phyloP scores from a whole-genome alignment of 2,888 invertebrate species.

The Quadroppia sp. region DNA sequence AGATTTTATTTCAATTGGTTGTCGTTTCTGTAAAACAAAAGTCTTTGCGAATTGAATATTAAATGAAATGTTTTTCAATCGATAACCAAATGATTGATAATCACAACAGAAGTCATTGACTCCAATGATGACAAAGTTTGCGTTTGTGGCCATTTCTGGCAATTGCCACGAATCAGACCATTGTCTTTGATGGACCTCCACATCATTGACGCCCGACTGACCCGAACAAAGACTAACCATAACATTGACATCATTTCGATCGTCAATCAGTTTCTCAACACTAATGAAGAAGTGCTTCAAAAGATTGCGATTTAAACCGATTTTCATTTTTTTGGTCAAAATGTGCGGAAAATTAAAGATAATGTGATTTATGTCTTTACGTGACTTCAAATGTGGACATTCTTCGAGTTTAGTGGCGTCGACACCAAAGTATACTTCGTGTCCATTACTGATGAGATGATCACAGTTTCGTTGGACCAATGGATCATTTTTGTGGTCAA shows the following conservation, averaged over 20 bases:
- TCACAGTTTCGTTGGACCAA: not conserved
- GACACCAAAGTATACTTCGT: conserved; percentile 28
- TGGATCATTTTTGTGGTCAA: not conserved
- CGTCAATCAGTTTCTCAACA: not conserved
- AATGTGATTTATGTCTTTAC: conserved; percentile 10
- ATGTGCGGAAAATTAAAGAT: conserved; percentile 27
- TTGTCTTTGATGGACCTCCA: not conserved
- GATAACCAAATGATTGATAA: conserved; percentile 39
- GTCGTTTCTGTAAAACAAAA: conserved; percentile 23
- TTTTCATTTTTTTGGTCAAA: conserved; percentile 40
- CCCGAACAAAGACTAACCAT: conserved; percentile 34
- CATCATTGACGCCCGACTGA: conserved; percentile 36
- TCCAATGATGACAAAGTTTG: conserved; percentile 36
- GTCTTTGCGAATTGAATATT: conserved; percentile 2
- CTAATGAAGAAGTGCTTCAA: conserved; percentile 28
- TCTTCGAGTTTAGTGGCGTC: conserved; percentile 36
- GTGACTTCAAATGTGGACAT: not conserved
- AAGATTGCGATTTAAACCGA: conserved; percentile 37
- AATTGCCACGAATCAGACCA: conserved; percentile 42
- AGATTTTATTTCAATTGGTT: not conserved
- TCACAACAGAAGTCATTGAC: conserved; percentile 26
- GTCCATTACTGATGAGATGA: not conserved
- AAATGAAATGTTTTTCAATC: conserved; percentile 34
- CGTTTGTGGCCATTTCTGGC: conserved; percentile 37
- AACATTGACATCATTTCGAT: conserved; percentile 9